These are phyloP conservation scores for Cryptocephalus primarius DNA, from an alignment of 2,888 invertebrate species.

Conservation along the genomic window DNA sequence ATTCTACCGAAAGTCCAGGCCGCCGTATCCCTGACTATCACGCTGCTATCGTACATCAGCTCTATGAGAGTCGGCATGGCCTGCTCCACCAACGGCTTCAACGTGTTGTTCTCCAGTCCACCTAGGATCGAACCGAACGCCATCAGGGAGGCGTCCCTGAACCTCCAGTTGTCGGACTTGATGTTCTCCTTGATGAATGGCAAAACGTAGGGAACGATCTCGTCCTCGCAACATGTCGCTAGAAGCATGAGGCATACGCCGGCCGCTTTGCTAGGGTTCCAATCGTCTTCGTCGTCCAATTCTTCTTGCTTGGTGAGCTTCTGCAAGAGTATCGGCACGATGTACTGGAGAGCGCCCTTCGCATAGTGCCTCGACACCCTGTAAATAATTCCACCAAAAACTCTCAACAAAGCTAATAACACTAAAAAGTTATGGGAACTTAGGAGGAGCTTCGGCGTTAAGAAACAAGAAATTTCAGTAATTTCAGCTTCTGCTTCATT, in stretches of 20 bases:
- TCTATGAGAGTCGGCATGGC: constrained; percentile 94
- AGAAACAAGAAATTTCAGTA: no score
- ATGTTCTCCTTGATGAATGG: constrained; percentile 96
- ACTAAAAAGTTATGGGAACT: no score
- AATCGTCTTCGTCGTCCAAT: constrained; percentile 95
- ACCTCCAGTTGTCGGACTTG: constrained; percentile 81
- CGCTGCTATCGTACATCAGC: constrained; percentile 87
- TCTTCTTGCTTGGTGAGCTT: constrained; percentile 95
- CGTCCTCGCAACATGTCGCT: constrained; percentile 94
- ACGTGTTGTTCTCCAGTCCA: constrained; percentile 74
- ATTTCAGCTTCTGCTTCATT: no score
- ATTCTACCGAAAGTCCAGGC: constrained; percentile 94
- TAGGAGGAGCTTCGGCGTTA: no score
- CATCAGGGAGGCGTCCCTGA: constrained; percentile 91
- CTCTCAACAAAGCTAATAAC: not conserved
- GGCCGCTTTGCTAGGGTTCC: constrained; percentile 99
- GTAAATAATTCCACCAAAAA: constrained; percentile 18
- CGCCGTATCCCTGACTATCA: constrained; percentile 91
- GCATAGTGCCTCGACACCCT: constrained; percentile 92
- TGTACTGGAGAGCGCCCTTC: constrained; percentile 91
- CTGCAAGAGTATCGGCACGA: constrained; percentile 88
- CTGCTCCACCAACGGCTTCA: constrained; percentile 90
- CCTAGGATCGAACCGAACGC: constrained; percentile 81
- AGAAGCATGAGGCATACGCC: constrained; percentile 97
- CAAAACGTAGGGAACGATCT: constrained; percentile 77